Base-by-base conservation (phyloP, 2,888 invertebrate species). In the Apamea epomidion region DNA sequence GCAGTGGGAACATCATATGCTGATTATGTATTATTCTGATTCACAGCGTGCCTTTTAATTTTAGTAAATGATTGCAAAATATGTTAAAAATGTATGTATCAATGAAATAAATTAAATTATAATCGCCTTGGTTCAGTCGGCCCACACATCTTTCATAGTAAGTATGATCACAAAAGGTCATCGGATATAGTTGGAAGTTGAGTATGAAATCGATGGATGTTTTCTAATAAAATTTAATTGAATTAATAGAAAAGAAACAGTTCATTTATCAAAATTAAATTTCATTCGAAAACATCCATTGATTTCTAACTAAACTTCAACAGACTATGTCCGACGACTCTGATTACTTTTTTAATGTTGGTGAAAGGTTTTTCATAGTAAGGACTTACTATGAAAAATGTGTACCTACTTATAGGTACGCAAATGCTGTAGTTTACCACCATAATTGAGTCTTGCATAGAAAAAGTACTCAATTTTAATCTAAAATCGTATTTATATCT, bases 1-100 rank as follows among this genome's bases (percentile, higher is more conserved):
- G 0, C 1, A 25, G 58, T 58, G 58, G 58, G 58, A 10, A 25
- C 3, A 25, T 51, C 6, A 18, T 51, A 51, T 5, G 51, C 16
- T 51, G 18, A 51, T 51, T 51, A 51, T 68, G 45, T 82, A 84
- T 76, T 73, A 69, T 90, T 86, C 0, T 74, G 65, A 58, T 73
- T 37, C 29, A 25, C 32, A 67, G 7, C 21, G 10, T 54, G 6
- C 21, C n/a, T 42, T 42, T 42, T 42, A 42, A 42, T 21, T 51
- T 73, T 21, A 45, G 25, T 32, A 4, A 71, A 32, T 16, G 0
- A 74, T 45, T 12, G 12, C 18, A 14, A 37, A 74, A 14, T 37
- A 74, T 12, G 2, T 74, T 74, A 0, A 74, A 45, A 45, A 7
- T 4, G 6, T 14, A 51, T n/a, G 0, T 51, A 37, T 51, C n/a